Percentiles rank a stretch among this genome's conserved stretches.
phyloP scores from a whole-genome alignment of 2,113 vertebrate species.

The Charina bottae region DNA sequence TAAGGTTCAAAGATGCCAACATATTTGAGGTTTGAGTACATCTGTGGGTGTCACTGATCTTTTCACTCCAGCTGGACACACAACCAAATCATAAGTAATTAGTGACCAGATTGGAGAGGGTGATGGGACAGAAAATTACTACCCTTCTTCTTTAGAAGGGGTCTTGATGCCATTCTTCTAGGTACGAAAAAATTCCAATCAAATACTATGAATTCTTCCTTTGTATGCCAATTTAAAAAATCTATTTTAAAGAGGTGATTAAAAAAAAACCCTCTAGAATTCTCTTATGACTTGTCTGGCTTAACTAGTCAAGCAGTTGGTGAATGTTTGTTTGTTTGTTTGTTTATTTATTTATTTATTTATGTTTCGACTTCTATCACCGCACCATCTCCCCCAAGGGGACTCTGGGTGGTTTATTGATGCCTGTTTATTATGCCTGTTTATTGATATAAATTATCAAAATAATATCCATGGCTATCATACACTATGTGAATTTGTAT shows the following conservation, averaged over 20 bases:
- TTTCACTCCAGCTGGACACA: constrained; percentile 3
- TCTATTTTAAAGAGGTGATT: background rate
- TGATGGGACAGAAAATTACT: constrained; percentile 38
- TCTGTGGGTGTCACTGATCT: constrained; percentile 28
- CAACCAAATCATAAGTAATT: constrained; percentile 40
- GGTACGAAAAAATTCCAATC: constrained; percentile 19
- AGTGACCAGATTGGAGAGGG: constrained; percentile 25
- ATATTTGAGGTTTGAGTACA: constrained; percentile 51
- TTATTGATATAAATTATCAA: background rate
- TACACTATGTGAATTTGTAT: background rate
- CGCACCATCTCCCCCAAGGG: too few relatives aligned
- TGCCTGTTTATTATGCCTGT: too few relatives aligned
- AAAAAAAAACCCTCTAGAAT: background rate
- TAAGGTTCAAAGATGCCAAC: constrained; percentile 63
- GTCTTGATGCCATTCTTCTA: constrained; percentile 8
- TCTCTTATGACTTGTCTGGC: background rate
- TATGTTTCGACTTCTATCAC: too few relatives aligned
- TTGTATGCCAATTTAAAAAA: background rate
- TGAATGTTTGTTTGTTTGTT: too few relatives aligned
- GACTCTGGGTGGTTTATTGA: too few relatives aligned
- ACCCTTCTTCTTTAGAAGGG: constrained; percentile 13
- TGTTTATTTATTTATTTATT: too few relatives aligned
- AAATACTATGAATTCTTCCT: constrained; percentile 28
- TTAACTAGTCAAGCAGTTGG: background rate
- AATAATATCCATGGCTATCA: background rate